phyloP scores from a whole-genome alignment of 2,797 vertebrate genomes.

The Salmo trutta region DNA sequence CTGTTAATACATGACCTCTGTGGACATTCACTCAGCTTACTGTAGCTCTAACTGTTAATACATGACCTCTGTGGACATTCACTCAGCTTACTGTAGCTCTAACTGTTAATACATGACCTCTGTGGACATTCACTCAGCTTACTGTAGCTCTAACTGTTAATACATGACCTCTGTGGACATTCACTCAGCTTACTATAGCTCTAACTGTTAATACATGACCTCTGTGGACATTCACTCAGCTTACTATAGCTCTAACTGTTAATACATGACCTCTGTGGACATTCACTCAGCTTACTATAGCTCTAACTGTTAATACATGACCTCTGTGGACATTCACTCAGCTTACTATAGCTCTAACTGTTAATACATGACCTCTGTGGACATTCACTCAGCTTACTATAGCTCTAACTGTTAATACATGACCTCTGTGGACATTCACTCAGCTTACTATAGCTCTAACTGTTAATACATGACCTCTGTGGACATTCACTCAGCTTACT shows the following conservation, averaged over 20 bases:
- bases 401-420: neutral
- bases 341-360: neutral
- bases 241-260: neutral
- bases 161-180: neutral
- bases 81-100: no score
- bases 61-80: neutral
- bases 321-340: neutral
- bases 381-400: no score
- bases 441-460: neutral
- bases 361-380: neutral
- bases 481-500: no score
- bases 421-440: neutral
- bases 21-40: neutral
- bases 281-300: no score
- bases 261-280: neutral
- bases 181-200: no score
- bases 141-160: neutral
- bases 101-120: neutral
- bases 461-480: neutral
- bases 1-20: slow-evolving; percentile 1
- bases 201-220: neutral
- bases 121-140: neutral
- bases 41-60: neutral
- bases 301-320: neutral
- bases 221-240: neutral